Base-by-base conservation (phyloP, 1,140 invertebrate species). In the Potamilus streckersoni region DNA sequence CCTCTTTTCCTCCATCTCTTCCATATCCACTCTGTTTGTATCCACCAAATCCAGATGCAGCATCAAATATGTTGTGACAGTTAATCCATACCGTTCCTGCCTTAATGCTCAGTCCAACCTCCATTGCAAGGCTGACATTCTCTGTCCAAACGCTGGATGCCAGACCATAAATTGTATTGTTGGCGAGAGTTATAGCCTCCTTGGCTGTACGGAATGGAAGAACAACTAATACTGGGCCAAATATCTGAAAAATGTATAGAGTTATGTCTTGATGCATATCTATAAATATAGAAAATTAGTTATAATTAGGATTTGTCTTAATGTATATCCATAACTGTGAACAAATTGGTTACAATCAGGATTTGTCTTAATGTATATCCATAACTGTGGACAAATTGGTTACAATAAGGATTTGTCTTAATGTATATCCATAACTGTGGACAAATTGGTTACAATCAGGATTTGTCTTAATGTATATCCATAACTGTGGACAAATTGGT, bases 81-180 rank as follows among this genome's bases (percentile, higher is more conserved):
- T 93, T 93, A 49, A 93, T 87, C 92, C 92, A 93, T 56, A 93
- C 88, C 71, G 90, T 91, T 15, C 90, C 89, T n/a, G 91, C 91
- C 69, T 91, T 90, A 55, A 93, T 84, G 81, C 89, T 88, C 68
- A 88, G 80, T 20, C 91, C 90, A 14, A 92, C 90, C 85, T 93
- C 92, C 80, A 93, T 85, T 3, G 90, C 90, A 56, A 93, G 78
- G 61, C 90, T 88, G n/a, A 91, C 83, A 83, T 92, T 92, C 87
- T 93, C 92, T 14, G 91, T 91, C 91, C 92, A 93, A 11, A 93
- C 85, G 79, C 91, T 92, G 12, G 89, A 90, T 31, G 85, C 91
- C 11, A 91, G 83, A 17, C 91, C 92, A 82, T 91, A 91, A 19
- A 87, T 84, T 16, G 89, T 90, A 79, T 92, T 92, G 85, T 93